phyloP scores from a whole-genome alignment of 2,888 invertebrate species.

The Ectemnius cavifrons region DNA sequence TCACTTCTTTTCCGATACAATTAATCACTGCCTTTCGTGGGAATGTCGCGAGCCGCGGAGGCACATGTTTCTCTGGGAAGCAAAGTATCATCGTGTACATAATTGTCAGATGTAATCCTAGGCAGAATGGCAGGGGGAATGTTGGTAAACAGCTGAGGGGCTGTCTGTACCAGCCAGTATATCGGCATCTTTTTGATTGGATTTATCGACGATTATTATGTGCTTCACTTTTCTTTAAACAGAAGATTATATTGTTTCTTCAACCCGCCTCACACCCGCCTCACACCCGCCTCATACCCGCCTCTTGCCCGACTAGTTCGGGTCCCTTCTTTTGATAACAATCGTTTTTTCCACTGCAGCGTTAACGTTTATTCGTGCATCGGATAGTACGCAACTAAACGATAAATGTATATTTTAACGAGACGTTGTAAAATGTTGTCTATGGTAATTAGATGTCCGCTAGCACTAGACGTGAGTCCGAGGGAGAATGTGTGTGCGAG shows the following conservation, averaged over 20 bases:
- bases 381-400: slow-evolving; percentile 32
- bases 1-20: too few relatives aligned
- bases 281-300: not conserved
- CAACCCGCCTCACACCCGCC: not conserved
- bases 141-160: not conserved
- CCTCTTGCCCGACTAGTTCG: slow-evolving; percentile 11
- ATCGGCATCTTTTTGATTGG: slow-evolving; percentile 12
- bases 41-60: slow-evolving; percentile 51
- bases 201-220: slow-evolving; percentile 17
- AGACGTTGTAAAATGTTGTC: slow-evolving; percentile 52
- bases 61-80: not conserved
- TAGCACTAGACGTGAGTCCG: slow-evolving; percentile 35
- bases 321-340: slow-evolving; percentile 21
- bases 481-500: slow-evolving; percentile 1
- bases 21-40: too few relatives aligned
- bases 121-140: slow-evolving; percentile 17
- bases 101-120: not conserved
- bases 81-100: not conserved
- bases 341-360: slow-evolving; percentile 30
- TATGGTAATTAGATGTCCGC: slow-evolving; percentile 49
- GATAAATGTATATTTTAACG: slow-evolving; percentile 54
- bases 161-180: not conserved
- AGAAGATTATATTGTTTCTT: not conserved
- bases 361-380: slow-evolving; percentile 44
- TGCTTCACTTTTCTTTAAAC: slow-evolving; percentile 11